phyloP scores from a whole-genome alignment of 2,888 invertebrate genomes.

The Coelinius sp. region DNA sequence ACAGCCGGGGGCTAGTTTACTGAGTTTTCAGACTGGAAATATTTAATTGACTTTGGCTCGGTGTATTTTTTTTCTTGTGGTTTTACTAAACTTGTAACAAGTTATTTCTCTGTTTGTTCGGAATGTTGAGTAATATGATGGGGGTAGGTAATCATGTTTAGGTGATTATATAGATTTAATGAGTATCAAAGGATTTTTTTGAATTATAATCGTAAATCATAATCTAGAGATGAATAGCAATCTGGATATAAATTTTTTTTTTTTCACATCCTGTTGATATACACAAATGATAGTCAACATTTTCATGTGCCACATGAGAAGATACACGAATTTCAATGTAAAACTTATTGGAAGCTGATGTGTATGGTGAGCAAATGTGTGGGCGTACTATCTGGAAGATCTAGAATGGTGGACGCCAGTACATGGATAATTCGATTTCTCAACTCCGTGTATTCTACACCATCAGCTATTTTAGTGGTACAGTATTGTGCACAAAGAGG shows the following conservation, averaged over 20 bases:
- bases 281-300: background rate
- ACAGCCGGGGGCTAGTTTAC: slow-evolving; percentile 19
- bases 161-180: too few relatives aligned
- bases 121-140: background rate
- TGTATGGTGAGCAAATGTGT: background rate
- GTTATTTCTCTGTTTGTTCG: background rate
- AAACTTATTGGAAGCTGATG: slow-evolving; percentile 5
- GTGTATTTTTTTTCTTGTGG: background rate
- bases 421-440: slow-evolving; percentile 35
- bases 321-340: slow-evolving; percentile 10
- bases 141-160: background rate
- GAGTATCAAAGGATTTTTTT: too few relatives aligned
- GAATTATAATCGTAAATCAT: background rate
- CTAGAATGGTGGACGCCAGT: slow-evolving; percentile 22
- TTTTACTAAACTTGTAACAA: background rate
- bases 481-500: background rate
- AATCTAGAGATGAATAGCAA: background rate
- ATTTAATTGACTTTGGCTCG: slow-evolving; percentile 27
- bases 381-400: slow-evolving; percentile 30
- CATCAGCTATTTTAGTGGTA: slow-evolving; percentile 13
- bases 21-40: slow-evolving; percentile 30
- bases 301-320: background rate
- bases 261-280: background rate
- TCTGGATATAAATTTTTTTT: background rate
- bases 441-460: slow-evolving; percentile 4